Evolutionary conservation across 2,113 vertebrate species (phyloP).

Genomic region (Puntigrus tetrazona): DNA sequence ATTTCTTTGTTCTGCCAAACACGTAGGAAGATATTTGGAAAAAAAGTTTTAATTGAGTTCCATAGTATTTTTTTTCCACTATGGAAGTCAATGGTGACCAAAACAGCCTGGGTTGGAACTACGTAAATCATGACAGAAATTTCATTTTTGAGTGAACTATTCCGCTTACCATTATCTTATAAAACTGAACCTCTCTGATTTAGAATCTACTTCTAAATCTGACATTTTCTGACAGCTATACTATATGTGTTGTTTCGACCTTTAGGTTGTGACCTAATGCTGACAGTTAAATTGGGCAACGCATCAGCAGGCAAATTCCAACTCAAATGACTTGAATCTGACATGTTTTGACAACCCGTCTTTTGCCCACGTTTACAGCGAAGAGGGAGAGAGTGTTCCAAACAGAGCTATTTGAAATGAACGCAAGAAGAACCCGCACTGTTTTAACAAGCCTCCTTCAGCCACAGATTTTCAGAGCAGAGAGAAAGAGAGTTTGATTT

Average conservation of each 20-base stretch:
- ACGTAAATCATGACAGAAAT: too few relatives aligned
- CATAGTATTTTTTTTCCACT: too few relatives aligned
- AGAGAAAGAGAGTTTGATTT: conserved; percentile 34
- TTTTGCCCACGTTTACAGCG: conserved; percentile 19
- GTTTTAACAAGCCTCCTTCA: conserved; percentile 19
- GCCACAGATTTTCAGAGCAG: conserved; percentile 25
- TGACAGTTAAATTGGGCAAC: conserved; percentile 24
- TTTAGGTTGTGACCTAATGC: conserved; percentile 28
- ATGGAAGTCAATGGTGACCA: too few relatives aligned
- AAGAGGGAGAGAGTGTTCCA: background rate
- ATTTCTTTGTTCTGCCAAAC: too few relatives aligned
- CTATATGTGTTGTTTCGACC: conserved; percentile 11
- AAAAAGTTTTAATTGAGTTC: too few relatives aligned
- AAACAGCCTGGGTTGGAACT: too few relatives aligned
- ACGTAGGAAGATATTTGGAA: too few relatives aligned
- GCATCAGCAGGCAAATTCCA: conserved; percentile 31
- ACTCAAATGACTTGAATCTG: conserved; percentile 18
- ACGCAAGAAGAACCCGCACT: background rate
- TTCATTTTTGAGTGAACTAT: too few relatives aligned
- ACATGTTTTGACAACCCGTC: conserved; percentile 42
- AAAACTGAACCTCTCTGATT: background rate
- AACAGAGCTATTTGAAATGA: conserved; percentile 4
- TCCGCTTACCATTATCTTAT: background rate
- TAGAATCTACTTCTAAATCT: background rate
- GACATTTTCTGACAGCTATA: background rate